Evolutionary conservation across 2,888 invertebrate species (phyloP).

Genomic region (Crossocerus cetratus): DNA sequence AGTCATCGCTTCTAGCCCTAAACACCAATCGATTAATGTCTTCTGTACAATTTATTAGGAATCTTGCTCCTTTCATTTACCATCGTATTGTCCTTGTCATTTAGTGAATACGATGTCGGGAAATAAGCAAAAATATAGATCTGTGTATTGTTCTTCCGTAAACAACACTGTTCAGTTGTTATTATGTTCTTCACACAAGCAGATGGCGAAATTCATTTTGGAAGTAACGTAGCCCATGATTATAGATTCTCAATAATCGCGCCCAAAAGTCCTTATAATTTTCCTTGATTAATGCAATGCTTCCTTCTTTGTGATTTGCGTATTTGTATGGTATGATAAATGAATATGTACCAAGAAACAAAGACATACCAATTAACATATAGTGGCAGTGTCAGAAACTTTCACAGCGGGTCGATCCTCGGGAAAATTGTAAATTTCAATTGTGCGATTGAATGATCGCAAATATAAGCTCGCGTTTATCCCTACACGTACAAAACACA

Average conservation of each 20-base stretch:
- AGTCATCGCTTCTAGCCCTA: constrained; percentile 58
- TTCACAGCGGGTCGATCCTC: constrained; percentile 47
- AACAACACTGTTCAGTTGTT: constrained; percentile 11
- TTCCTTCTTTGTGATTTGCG: not conserved
- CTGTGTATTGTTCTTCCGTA: constrained; percentile 39
- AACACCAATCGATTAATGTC: constrained; percentile 62
- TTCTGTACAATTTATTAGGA: constrained; percentile 64
- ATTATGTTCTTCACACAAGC: not conserved
- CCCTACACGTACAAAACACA: constrained; percentile 40
- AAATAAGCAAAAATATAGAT: constrained; percentile 56
- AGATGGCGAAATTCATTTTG: not conserved
- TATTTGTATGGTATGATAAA: constrained; percentile 3
- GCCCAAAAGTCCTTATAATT: too few relatives aligned
- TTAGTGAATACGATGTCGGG: constrained; percentile 55
- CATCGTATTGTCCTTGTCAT: constrained; percentile 61
- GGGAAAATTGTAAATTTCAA: constrained; percentile 39
- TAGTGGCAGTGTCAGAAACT: constrained; percentile 62
- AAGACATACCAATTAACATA: constrained; percentile 48
- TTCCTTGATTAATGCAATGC: too few relatives aligned
- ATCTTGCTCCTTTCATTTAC: constrained; percentile 54
- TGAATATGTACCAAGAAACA: constrained; percentile 36
- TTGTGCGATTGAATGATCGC: constrained; percentile 24
- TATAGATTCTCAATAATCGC: not conserved
- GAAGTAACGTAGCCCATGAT: not conserved
- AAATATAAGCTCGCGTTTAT: constrained; percentile 15